Conservation (phyloP, 2,113 vertebrate genomes). For the Vombatus ursinus region DNA sequence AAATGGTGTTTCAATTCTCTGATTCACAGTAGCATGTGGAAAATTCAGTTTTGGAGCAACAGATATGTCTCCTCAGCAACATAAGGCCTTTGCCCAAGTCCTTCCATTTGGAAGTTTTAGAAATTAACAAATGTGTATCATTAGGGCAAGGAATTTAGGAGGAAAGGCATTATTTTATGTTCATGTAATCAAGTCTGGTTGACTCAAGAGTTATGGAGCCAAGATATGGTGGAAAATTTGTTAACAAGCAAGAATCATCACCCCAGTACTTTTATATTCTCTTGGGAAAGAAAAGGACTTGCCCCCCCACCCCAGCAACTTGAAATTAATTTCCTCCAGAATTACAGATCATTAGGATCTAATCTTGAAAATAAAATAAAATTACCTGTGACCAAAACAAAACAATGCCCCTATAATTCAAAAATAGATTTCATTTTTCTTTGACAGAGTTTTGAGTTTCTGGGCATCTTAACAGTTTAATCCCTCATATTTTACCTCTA, state of each 20-base stretch:
- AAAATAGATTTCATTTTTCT: conserved; percentile 62
- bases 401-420: conserved; percentile 64
- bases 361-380: conserved; percentile 74
- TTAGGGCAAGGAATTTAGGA: not conserved
- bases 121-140: not conserved
- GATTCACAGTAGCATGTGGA: not conserved
- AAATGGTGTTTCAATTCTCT: conserved; percentile 43
- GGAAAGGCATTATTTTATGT: conserved; percentile 28
- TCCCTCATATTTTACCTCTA: conserved; percentile 35
- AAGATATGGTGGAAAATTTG: conserved; percentile 54
- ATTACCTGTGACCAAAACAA: conserved; percentile 74
- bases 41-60: conserved; percentile 16
- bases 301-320: not conserved
- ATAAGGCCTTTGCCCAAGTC: not conserved
- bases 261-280: conserved; percentile 27
- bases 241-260: conserved; percentile 29
- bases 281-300: not conserved
- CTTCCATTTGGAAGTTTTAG: not conserved
- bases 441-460: conserved; percentile 51
- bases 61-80: conserved; percentile 30
- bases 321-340: conserved; percentile 37
- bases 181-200: not conserved
- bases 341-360: conserved; percentile 46
- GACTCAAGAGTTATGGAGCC: not conserved
- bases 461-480: conserved; percentile 16